Conservation (phyloP, 2,113 vertebrate genomes). For the Excalfactoria chinensis region DNA sequence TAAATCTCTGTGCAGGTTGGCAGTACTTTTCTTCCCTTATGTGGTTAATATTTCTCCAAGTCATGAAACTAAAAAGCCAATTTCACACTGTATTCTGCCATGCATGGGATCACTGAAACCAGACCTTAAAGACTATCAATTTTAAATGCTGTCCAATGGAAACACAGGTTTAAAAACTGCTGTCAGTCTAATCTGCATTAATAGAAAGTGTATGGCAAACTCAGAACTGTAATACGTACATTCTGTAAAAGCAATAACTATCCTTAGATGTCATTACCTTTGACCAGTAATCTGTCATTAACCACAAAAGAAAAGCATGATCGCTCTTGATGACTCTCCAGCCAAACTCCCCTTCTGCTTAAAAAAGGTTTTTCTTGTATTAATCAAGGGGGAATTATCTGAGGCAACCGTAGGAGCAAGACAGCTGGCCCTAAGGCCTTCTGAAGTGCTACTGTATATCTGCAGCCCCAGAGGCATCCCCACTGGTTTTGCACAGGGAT, state of each 20-base stretch:
- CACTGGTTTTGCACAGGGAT: not conserved
- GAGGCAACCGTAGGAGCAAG: not conserved
- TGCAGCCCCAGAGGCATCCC: not conserved
- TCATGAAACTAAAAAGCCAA: not conserved
- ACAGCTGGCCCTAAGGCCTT: not conserved
- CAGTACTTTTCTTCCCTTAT: not conserved
- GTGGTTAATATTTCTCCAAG: not conserved
- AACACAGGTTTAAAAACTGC: not conserved
- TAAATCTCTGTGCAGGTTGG: not conserved
- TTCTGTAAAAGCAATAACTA: not conserved
- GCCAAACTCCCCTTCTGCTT: not conserved
- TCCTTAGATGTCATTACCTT: not conserved
- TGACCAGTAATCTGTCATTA: not conserved
- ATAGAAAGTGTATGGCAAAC: not conserved
- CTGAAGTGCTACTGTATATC: not conserved
- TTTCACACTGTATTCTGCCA: not conserved
- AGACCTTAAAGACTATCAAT: not conserved
- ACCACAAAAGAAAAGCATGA: not conserved
- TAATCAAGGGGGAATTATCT: not conserved
- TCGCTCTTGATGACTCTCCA: not conserved
- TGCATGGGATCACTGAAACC: not conserved
- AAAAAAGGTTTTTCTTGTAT: conserved; percentile 2
- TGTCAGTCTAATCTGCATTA: not conserved
- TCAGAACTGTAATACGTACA: not conserved
- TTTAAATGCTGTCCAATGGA: not conserved